Conservation (phyloP, 2,888 invertebrate species). For the Amphimallon solstitiale region DNA sequence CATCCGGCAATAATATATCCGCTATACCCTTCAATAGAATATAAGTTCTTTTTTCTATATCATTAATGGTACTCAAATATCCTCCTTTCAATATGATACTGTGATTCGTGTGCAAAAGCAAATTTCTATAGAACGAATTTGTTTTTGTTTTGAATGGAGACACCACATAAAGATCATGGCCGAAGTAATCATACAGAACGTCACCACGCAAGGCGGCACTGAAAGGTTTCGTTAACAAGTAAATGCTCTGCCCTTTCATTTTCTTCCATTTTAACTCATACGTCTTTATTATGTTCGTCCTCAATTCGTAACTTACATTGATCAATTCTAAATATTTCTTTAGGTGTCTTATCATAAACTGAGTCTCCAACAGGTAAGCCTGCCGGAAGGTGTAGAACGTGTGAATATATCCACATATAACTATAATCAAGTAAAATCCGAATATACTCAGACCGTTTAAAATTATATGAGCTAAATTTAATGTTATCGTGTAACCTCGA, state of each 20-base stretch:
- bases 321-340: slow-evolving; percentile 11
- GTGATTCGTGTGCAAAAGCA: slow-evolving; percentile 34
- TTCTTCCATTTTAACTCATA: slow-evolving; percentile 34
- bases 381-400: slow-evolving; percentile 20
- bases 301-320: slow-evolving; percentile 17
- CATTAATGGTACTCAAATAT: slow-evolving; percentile 44
- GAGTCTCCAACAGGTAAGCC: slow-evolving; percentile 26
- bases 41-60: slow-evolving; percentile 43
- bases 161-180: slow-evolving; percentile 18
- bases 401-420: slow-evolving; percentile 29
- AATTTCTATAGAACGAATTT: slow-evolving; percentile 36
- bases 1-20: slow-evolving; percentile 47
- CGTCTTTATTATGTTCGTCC: slow-evolving; percentile 13
- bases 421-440: slow-evolving; percentile 15
- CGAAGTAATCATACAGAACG: slow-evolving; percentile 38
- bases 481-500: slow-evolving; percentile 26
- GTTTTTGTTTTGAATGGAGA: slow-evolving; percentile 31
- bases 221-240: slow-evolving; percentile 22
- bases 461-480: background rate
- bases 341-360: slow-evolving; percentile 27
- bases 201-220: slow-evolving; percentile 36
- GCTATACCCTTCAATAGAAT: slow-evolving; percentile 43
- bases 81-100: slow-evolving; percentile 43
- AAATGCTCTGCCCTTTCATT: slow-evolving; percentile 24
- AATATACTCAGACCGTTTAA: slow-evolving; percentile 15